These are phyloP conservation scores for Collichthys lucidus DNA, from an alignment of 2,113 vertebrate genomes.

Conservation along the genomic window DNA sequence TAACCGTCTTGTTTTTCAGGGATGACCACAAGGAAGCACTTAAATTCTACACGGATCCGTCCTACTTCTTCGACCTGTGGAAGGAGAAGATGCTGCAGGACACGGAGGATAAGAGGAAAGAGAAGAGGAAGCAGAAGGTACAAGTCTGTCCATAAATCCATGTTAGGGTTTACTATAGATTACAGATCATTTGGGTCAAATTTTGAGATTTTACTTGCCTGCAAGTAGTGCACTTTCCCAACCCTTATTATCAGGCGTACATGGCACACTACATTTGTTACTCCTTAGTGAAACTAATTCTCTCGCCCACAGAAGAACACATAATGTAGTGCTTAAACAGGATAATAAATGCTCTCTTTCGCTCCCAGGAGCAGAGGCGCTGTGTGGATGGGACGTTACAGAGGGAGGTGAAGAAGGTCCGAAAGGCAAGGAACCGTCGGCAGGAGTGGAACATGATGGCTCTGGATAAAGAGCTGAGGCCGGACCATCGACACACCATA, in stretches of 20 bases:
- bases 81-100: slow-evolving; percentile 99
- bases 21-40: slow-evolving; percentile 97
- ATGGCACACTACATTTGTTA: background rate
- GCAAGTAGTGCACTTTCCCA: background rate
- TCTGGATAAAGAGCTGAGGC: slow-evolving; percentile 98
- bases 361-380: slow-evolving; percentile 92
- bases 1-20: slow-evolving; percentile 76
- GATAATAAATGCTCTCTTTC: background rate
- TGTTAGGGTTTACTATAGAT: background rate
- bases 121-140: slow-evolving; percentile 87
- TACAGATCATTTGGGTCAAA: background rate
- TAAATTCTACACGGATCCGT: slow-evolving; percentile 98
- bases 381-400: slow-evolving; percentile 95
- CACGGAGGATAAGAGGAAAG: slow-evolving; percentile 98
- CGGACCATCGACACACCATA: slow-evolving; percentile 95
- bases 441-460: slow-evolving; percentile 99
- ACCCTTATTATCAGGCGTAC: background rate
- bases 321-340: background rate
- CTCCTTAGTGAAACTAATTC: background rate
- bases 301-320: background rate
- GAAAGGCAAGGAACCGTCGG: slow-evolving; percentile 98
- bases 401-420: slow-evolving; percentile 99
- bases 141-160: background rate
- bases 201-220: background rate
- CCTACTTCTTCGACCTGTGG: slow-evolving; percentile 99